These are phyloP conservation scores for Anastrepha ludens DNA, from an alignment of 1,140 invertebrate genomes.

Conservation along the genomic window DNA sequence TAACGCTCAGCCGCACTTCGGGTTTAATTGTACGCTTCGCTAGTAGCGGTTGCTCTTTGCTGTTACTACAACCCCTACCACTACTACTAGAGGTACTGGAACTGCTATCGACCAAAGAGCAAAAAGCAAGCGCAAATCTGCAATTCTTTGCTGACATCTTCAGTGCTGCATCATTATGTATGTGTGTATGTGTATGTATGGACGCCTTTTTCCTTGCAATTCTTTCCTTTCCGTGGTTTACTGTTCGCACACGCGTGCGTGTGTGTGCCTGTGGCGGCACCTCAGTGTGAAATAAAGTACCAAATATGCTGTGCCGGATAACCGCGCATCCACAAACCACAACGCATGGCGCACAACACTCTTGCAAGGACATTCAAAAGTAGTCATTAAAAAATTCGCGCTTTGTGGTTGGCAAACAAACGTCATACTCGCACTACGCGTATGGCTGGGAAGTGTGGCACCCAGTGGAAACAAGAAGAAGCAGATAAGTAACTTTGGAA, in stretches of 20 bases:
- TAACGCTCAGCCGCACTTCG: constrained; percentile 38
- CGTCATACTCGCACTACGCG: neutral
- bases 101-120: neutral
- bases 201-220: neutral
- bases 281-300: constrained; percentile 5
- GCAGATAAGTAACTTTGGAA: too few species aligned
- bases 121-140: neutral
- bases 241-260: neutral
- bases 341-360: neutral
- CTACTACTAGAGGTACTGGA: too few species aligned
- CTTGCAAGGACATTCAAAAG: constrained; percentile 27
- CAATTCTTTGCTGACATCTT: constrained; percentile 7
- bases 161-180: neutral
- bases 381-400: constrained; percentile 36
- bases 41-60: neutral
- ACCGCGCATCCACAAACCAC: neutral
- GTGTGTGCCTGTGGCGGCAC: neutral
- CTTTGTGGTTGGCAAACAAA: constrained; percentile 4
- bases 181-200: neutral
- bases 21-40: constrained; percentile 6
- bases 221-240: constrained; percentile 29
- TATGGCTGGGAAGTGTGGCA: neutral
- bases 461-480: neutral
- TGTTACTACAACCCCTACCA: neutral
- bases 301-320: constrained; percentile 10